Conservation (phyloP, 2,113 vertebrate genomes). For the Cinclus mexicanus region DNA sequence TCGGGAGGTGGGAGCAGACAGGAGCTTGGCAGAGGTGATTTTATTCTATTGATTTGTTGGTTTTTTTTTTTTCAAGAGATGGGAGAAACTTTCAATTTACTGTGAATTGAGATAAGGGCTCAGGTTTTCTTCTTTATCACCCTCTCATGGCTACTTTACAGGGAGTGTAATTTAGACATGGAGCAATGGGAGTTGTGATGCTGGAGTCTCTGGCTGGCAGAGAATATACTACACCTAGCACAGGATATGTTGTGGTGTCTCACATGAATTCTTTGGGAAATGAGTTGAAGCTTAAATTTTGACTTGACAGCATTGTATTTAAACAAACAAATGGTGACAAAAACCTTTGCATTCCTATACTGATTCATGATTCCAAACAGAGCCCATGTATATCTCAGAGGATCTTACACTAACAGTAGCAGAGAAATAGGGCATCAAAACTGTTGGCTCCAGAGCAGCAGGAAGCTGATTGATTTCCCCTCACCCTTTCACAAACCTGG, state of each 20-base stretch:
- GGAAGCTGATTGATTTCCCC: slow-evolving; percentile 33
- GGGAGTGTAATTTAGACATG: neutral
- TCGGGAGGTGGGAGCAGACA: neutral
- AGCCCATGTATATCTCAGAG: neutral
- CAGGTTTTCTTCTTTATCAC: neutral
- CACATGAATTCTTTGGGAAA: neutral
- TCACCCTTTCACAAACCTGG: slow-evolving; percentile 20
- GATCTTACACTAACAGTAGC: neutral
- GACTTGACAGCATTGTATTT: neutral
- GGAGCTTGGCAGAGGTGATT: neutral
- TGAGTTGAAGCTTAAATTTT: slow-evolving; percentile 2
- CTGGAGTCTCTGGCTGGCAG: neutral
- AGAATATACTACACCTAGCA: neutral
- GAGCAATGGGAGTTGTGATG: neutral
- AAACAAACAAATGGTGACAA: neutral
- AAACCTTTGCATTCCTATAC: neutral
- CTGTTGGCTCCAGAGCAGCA: neutral
- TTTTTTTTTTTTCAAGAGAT: neutral
- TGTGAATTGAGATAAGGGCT: neutral
- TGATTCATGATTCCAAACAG: neutral
- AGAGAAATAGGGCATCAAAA: neutral
- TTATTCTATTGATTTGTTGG: neutral
- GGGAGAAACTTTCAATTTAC: neutral
- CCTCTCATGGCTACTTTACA: neutral
- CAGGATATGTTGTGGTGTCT: neutral